A percentile compares a stretch with the other conserved stretches of the same genome.
Evolutionary conservation across 2,113 vertebrate genomes (phyloP).

Genomic region (Chaetops frenatus): DNA sequence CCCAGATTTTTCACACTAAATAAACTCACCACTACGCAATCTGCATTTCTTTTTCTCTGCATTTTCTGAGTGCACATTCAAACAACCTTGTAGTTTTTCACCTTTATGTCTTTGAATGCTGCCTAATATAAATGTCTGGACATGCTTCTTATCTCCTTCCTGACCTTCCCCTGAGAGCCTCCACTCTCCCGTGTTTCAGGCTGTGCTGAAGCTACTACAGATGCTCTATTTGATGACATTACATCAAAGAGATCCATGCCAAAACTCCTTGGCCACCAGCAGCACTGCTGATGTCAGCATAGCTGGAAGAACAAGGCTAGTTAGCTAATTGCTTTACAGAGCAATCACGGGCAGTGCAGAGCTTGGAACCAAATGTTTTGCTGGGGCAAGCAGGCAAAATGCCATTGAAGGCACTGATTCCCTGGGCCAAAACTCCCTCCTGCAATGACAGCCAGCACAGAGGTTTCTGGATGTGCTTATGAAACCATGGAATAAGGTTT

Average conservation of each 20-base stretch:
- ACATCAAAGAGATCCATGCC: neutral
- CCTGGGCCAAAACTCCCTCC: neutral
- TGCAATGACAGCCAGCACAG: neutral
- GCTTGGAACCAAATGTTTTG: constrained; percentile 15
- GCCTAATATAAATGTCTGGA: neutral
- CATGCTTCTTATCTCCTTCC: neutral
- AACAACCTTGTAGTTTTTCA: neutral
- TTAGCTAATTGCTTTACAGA: constrained; percentile 58
- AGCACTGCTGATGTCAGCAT: constrained; percentile 45
- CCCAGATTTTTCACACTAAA: neutral
- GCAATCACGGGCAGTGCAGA: neutral
- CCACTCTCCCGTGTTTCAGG: neutral
- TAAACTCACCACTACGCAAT: neutral
- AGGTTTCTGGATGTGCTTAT: neutral
- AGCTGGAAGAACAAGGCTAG: constrained; percentile 30
- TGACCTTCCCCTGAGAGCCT: neutral
- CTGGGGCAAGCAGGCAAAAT: neutral
- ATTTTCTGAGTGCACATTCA: neutral
- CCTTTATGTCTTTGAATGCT: neutral
- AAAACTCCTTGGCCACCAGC: constrained; percentile 32
- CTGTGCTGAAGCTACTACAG: neutral
- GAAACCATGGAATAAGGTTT: neutral
- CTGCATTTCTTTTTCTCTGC: neutral
- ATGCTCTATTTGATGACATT: constrained; percentile 32
- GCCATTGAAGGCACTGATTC: neutral